A percentile compares a stretch with the other conserved stretches of the same genome.
Evolutionary conservation across 2,888 invertebrate genomes (phyloP).

Genomic region (Cerastis leucographa): DNA sequence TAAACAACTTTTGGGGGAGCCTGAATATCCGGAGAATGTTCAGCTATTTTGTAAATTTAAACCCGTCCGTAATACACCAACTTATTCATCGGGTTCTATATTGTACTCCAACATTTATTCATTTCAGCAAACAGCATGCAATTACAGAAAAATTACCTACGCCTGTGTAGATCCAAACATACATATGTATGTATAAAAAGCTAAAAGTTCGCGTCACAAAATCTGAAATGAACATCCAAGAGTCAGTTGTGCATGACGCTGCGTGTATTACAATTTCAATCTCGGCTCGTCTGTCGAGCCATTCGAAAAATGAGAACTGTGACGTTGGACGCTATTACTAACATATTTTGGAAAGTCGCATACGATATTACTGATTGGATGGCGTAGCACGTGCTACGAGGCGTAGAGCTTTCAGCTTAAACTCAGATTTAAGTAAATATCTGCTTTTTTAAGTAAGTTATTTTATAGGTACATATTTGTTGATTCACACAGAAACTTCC

Average conservation of each 20-base stretch:
- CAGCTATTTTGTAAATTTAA: background rate
- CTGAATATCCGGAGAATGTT: conserved; percentile 28
- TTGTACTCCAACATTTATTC: background rate
- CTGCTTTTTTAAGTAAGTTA: background rate
- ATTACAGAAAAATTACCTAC: background rate
- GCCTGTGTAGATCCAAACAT: background rate
- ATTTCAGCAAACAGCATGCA: background rate
- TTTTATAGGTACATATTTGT: background rate
- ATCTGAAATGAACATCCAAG: conserved; percentile 61
- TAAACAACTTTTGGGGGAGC: conserved; percentile 44
- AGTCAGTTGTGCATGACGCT: conserved; percentile 72
- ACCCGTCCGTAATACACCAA: background rate
- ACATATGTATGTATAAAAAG: conserved; percentile 11
- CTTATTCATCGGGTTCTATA: background rate
- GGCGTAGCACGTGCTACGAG: conserved; percentile 26
- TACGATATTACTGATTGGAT: conserved; percentile 34
- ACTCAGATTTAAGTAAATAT: background rate
- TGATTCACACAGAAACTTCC: background rate
- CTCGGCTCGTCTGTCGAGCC: conserved; percentile 74
- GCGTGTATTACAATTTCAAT: conserved; percentile 78
- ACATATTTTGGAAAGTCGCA: conserved; percentile 43
- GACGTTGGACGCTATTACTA: conserved; percentile 64
- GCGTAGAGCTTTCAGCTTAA: conserved; percentile 10
- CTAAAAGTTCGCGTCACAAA: conserved; percentile 34
- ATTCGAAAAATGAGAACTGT: conserved; percentile 81